phyloP scores from a whole-genome alignment of 2,888 invertebrate species.

The Melanargia galathea region DNA sequence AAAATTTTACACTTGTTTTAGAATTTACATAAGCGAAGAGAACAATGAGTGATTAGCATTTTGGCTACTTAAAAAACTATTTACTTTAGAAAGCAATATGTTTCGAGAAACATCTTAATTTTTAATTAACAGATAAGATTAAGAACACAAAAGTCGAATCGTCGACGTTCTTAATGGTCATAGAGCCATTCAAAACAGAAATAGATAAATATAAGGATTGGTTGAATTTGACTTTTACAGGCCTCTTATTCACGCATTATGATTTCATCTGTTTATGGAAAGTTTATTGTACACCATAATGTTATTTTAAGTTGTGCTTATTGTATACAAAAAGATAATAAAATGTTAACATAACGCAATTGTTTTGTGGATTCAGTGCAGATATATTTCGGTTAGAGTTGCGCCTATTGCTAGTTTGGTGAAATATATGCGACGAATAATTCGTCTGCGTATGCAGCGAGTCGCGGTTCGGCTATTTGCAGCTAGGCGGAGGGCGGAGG shows the following conservation, averaged over 20 bases:
- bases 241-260: not conserved
- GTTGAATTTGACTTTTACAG: not conserved
- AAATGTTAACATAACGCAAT: too few relatives aligned
- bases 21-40: not conserved
- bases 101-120: constrained; percentile 8
- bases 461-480: constrained; percentile 55
- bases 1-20: constrained; percentile 5
- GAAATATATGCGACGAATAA: constrained; percentile 28
- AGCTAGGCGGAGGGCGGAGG: constrained; percentile 44
- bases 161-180: not conserved
- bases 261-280: too few relatives aligned
- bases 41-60: constrained; percentile 9
- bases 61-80: not conserved
- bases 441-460: constrained; percentile 35
- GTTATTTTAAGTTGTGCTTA: not conserved
- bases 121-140: constrained; percentile 12
- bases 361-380: not conserved
- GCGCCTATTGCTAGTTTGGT: not conserved
- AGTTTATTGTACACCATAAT: not conserved
- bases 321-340: not conserved
- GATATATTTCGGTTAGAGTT: not conserved
- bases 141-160: not conserved
- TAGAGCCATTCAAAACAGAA: not conserved
- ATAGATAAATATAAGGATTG: not conserved
- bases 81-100: not conserved